A percentile compares a stretch with the other conserved stretches of the same genome.
phyloP scores from a whole-genome alignment of 2,113 vertebrate genomes.

The Chroicocephalus ridibundus region DNA sequence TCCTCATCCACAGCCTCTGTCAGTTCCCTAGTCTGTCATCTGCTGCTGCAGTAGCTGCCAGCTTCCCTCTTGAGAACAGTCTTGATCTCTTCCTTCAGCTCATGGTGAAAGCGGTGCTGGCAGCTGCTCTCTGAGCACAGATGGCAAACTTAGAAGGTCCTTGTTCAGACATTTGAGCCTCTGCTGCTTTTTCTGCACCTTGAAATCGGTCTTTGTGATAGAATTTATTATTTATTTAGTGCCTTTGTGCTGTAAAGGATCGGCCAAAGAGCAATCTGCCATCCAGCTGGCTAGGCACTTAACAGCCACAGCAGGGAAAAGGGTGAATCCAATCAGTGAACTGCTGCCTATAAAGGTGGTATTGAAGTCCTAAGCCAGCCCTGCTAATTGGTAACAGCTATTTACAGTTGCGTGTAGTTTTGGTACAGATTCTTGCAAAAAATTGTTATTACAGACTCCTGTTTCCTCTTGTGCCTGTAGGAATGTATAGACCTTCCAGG shows the following conservation, averaged over 20 bases:
- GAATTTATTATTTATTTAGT: not conserved
- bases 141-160: not conserved
- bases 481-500: fast-evolving
- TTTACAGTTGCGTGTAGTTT: not conserved
- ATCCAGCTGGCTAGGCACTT: not conserved
- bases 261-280: not conserved
- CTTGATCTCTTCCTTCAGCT: not conserved
- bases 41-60: not conserved
- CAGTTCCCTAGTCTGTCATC: not conserved
- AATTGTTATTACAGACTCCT: not conserved
- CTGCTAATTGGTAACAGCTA: not conserved
- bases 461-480: not conserved
- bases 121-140: not conserved
- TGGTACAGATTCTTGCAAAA: not conserved
- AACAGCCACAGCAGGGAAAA: not conserved
- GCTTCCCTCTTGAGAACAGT: not conserved
- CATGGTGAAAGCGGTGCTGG: not conserved
- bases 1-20: not conserved
- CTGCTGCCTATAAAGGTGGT: not conserved
- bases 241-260: not conserved
- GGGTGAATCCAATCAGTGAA: not conserved
- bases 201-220: not conserved
- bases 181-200: not conserved
- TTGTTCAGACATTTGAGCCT: not conserved
- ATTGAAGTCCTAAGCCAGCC: not conserved